A percentile compares a stretch with the other conserved stretches of the same genome.
These are phyloP conservation scores for Augiades crinisus DNA, from an alignment of 2,888 invertebrate genomes.

Conservation along the genomic window DNA sequence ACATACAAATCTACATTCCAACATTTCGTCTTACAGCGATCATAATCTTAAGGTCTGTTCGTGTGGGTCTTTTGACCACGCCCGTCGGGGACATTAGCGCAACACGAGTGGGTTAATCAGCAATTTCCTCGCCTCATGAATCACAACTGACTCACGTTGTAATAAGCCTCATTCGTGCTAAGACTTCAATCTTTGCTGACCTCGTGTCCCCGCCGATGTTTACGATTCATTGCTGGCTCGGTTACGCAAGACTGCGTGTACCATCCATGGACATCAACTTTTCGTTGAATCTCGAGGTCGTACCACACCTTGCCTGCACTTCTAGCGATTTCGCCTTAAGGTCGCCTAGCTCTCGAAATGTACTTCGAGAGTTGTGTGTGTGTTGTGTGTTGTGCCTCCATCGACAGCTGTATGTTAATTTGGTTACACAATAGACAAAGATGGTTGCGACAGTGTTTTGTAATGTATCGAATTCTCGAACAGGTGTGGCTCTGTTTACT, in stretches of 20 bases:
- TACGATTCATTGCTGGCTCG: conserved; percentile 47
- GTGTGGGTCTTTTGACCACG: conserved; percentile 32
- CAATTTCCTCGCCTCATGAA: conserved; percentile 53
- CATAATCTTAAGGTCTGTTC: not conserved
- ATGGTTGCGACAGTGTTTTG: conserved; percentile 16
- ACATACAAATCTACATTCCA: too few relatives aligned
- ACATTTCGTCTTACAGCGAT: not conserved
- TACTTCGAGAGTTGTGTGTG: conserved; percentile 7
- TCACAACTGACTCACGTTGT: conserved; percentile 46
- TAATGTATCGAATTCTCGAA: conserved; percentile 11
- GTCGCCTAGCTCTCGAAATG: conserved; percentile 12
- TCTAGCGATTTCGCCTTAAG: conserved; percentile 19
- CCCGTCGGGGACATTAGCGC: conserved; percentile 45
- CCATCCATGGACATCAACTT: conserved; percentile 40
- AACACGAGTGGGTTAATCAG: conserved; percentile 49
- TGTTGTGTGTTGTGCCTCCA: conserved; percentile 24
- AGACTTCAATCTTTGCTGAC: conserved; percentile 49
- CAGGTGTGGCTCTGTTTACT: conserved; percentile 17
- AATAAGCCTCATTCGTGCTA: conserved; percentile 43
- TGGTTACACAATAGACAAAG: conserved; percentile 17
- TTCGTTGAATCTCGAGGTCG: conserved; percentile 44
- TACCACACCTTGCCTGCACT: conserved; percentile 16
- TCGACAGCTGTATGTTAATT: conserved; percentile 21
- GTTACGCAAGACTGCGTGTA: conserved; percentile 42
- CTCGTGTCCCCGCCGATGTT: conserved; percentile 51